Percentiles rank a stretch among this genome's conserved stretches.
Conservation (phyloP, 2,797 vertebrate genomes). For the Artibeus lituratus region DNA sequence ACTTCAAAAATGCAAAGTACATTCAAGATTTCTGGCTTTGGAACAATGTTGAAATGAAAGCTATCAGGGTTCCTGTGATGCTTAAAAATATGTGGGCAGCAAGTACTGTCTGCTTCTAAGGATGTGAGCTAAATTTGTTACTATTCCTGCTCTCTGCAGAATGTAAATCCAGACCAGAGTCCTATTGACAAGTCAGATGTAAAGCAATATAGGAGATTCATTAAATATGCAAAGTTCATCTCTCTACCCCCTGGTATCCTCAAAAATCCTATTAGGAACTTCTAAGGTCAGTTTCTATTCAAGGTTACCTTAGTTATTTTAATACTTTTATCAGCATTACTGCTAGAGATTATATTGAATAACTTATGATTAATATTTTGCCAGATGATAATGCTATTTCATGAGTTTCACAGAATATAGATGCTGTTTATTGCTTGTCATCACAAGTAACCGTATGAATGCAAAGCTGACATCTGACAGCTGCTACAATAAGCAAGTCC, state of each 20-base stretch:
- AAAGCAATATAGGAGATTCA: background rate
- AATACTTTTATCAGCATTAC: background rate
- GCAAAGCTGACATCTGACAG: background rate
- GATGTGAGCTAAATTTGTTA: background rate
- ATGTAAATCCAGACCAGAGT: background rate
- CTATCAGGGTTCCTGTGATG: background rate
- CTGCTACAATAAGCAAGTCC: background rate
- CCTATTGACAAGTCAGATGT: background rate
- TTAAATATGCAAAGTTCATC: background rate
- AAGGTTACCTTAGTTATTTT: background rate
- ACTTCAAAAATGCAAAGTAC: background rate
- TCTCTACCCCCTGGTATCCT: background rate
- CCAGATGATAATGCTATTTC: conserved; percentile 22
- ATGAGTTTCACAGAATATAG: conserved; percentile 29
- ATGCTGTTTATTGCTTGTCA: background rate
- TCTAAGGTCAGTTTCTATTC: background rate
- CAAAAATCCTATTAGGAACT: background rate
- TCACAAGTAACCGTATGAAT: background rate
- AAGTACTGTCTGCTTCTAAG: background rate
- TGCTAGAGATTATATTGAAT: background rate
- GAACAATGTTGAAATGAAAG: background rate
- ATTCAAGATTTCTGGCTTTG: background rate
- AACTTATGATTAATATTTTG: background rate
- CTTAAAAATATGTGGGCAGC: background rate
- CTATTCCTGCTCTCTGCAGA: background rate